A percentile compares a stretch with the other conserved stretches of the same genome.
Conservation (phyloP, 53 echinoderm and acorn worm genomes). For the Patiria pectinifera region DNA sequence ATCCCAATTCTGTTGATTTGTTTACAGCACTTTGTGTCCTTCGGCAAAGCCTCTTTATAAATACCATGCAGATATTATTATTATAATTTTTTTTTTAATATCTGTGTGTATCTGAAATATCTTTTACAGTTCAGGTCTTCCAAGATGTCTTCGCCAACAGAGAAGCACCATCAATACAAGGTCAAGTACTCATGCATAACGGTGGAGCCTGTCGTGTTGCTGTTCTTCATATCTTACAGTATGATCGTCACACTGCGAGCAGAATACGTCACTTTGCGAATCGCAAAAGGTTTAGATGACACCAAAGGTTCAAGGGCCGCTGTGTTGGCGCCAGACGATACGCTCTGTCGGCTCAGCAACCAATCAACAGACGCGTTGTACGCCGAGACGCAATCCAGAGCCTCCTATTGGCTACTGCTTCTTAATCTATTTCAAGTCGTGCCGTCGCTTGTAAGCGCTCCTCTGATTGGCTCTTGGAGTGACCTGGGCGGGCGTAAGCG, state of each 20-base stretch:
- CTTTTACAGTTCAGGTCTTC: neutral
- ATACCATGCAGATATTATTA: too few species aligned
- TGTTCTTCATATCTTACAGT: slow-evolving; percentile 78
- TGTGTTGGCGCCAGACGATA: slow-evolving; percentile 22
- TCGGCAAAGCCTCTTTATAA: too few species aligned
- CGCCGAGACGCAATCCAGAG: slow-evolving; percentile 63
- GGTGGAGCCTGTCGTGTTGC: slow-evolving; percentile 81
- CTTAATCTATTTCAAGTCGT: slow-evolving; percentile 66
- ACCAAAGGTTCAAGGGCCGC: slow-evolving; percentile 39
- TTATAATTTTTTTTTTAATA: too few species aligned
- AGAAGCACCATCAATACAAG: neutral
- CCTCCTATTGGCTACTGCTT: slow-evolving; percentile 73
- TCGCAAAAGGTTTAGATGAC: slow-evolving; percentile 49
- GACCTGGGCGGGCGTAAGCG: slow-evolving; percentile 73
- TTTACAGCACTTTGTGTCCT: too few species aligned
- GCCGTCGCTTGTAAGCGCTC: slow-evolving; percentile 74
- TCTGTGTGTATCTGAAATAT: neutral
- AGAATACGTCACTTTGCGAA: slow-evolving; percentile 73
- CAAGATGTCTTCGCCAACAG: slow-evolving; percentile 1
- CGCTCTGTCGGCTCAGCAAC: slow-evolving; percentile 33
- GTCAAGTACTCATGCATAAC: slow-evolving; percentile 52
- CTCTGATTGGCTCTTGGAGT: slow-evolving; percentile 75
- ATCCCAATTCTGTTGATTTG: too few species aligned
- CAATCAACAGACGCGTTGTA: slow-evolving; percentile 32
- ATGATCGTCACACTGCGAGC: slow-evolving; percentile 76